Base-by-base conservation (phyloP, 2,797 vertebrate genomes). In the Parambassis ranga region DNA sequence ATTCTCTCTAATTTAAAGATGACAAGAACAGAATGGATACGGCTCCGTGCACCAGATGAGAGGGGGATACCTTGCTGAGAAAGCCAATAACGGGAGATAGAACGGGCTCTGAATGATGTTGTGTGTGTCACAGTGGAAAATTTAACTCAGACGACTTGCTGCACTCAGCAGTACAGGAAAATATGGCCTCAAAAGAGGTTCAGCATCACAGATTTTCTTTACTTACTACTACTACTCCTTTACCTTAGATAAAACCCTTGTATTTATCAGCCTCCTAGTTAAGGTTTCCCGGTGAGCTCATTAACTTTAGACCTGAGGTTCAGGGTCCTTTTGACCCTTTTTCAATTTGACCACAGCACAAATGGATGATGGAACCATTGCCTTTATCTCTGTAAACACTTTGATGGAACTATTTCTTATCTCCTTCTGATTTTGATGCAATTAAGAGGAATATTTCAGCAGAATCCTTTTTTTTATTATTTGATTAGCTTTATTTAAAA, bases 41-140 rank as follows among this genome's bases (percentile, higher is more conserved):
- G 1, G 7, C 26, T 47, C 26, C 23, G 27, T 48, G 39, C 6
- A 19, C 20, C 19, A 52, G 51, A 69, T 48, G 56, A 59, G 41
- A 48, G 48, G 28, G 28, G n/a, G 15, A 48, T 20, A 32, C 30
- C 72, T 32, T 62, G 60, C 71, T 59, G 56, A 69, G 30, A 11
- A 13, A 61, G 42, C 20, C 52, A 22, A 46, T 42, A 50, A 32
- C 23, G 1, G 20, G 7, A 49, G 28, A 27, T 13, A 2, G 4
- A 39, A 38, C 32, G 14, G 30, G 35, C 41, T 51, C 8, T 18
- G 23, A 55, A 28, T 60, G 24, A 42, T 60, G 37, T 8, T 24
- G 47, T 16, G 50, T 61, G 22, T 41, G 43, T 31, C 39, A 13
- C 27, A 36, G 33, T 4, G 10, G 59, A 49, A 52, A 44, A 65